Evolutionary conservation across 2,113 vertebrate species (phyloP).

Genomic region (Microtus ochrogaster): DNA sequence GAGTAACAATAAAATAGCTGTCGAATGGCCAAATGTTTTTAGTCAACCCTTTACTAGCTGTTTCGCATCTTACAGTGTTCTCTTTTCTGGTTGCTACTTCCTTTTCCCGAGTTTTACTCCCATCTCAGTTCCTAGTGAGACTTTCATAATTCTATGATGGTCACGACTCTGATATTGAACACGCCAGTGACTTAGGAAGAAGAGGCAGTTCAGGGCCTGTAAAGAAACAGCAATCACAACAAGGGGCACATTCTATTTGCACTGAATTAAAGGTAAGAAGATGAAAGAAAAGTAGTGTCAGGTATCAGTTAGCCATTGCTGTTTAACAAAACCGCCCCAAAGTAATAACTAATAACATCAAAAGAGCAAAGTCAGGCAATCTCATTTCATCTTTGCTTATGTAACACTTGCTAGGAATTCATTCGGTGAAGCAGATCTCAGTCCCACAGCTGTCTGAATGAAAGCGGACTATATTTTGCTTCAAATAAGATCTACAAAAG

Average conservation of each 20-base stretch:
- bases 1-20: not conserved
- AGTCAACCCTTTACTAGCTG: slow-evolving; percentile 9
- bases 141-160: slow-evolving; percentile 37
- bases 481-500: not conserved
- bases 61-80: not conserved
- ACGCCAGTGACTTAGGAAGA: not conserved
- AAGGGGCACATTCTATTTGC: not conserved
- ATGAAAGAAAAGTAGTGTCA: not conserved
- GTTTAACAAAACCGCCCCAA: not conserved
- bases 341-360: not conserved
- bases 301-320: not conserved
- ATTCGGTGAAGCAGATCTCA: slow-evolving; percentile 3
- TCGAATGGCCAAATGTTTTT: slow-evolving; percentile 14
- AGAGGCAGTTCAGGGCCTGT: not conserved
- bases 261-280: not conserved
- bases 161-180: slow-evolving; percentile 2
- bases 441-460: not conserved
- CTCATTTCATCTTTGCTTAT: not conserved
- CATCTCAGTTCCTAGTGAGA: not conserved
- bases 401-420: not conserved
- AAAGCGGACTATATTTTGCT: not conserved
- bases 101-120: slow-evolving; percentile 27
- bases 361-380: not conserved
- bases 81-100: not conserved
- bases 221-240: slow-evolving; percentile 41